Evolutionary conservation across 2,797 vertebrate species (phyloP).

Genomic region (Pseudopleuronectes americanus): DNA sequence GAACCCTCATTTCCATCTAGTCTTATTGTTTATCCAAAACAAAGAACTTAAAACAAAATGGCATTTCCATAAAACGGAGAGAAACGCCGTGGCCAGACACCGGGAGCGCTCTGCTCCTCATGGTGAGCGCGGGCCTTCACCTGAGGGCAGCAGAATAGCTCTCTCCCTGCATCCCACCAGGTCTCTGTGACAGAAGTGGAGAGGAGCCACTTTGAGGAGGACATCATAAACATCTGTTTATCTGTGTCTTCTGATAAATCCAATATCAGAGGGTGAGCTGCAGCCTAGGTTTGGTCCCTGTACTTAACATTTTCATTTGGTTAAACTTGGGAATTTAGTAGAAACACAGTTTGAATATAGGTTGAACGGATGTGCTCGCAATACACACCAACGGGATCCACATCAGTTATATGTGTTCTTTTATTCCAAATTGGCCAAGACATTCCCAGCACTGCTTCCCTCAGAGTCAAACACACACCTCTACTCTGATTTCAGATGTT

Average conservation of each 20-base stretch:
- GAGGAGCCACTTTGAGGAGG: constrained; percentile 73
- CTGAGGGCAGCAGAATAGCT: constrained; percentile 39
- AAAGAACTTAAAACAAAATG: constrained; percentile 67
- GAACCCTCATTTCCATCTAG: constrained; percentile 63
- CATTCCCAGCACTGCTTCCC: too few species aligned
- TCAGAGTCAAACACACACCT: too few species aligned
- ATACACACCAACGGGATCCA: neutral
- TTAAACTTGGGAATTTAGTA: neutral
- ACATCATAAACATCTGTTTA: constrained; percentile 58
- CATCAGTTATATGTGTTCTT: neutral
- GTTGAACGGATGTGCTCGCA: neutral
- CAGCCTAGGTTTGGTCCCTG: neutral
- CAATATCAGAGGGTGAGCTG: constrained; percentile 1
- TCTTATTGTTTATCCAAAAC: constrained; percentile 66
- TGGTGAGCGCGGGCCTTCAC: constrained; percentile 44
- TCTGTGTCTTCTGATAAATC: constrained; percentile 22
- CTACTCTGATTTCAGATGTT: too few species aligned
- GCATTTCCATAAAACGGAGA: constrained; percentile 66
- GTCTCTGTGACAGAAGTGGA: constrained; percentile 67
- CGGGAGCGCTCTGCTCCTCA: constrained; percentile 54
- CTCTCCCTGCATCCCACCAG: constrained; percentile 66
- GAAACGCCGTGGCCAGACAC: constrained; percentile 34
- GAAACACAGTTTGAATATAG: neutral
- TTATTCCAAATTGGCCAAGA: too few species aligned
- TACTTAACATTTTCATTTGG: neutral